A percentile compares a stretch with the other conserved stretches of the same genome.
Conservation (phyloP, 92 coral and sea anemone genomes). For the Muricea muricata region DNA sequence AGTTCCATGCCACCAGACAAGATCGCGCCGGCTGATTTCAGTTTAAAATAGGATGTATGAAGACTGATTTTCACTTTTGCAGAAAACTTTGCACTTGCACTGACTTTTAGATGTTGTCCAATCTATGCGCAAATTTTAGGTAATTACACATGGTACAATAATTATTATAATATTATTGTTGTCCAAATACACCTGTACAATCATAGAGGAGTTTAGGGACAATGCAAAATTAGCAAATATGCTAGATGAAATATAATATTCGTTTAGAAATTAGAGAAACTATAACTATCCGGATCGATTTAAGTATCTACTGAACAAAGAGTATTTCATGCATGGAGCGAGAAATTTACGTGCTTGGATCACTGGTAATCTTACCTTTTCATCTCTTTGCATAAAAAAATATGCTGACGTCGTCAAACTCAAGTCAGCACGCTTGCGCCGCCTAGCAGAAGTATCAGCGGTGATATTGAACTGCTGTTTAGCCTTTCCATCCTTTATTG, state of each 20-base stretch:
- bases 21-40: background rate
- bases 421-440: slow-evolving; percentile 9
- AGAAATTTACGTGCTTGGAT: background rate
- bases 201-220: too few species aligned
- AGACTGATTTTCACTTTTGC: slow-evolving; percentile 1
- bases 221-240: too few species aligned
- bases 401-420: background rate
- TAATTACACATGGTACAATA: background rate
- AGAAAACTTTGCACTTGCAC: background rate
- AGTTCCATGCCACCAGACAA: slow-evolving; percentile 3
- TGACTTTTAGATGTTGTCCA: background rate
- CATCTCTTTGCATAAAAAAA: background rate
- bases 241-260: too few species aligned
- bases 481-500: slow-evolving; percentile 4
- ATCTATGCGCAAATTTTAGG: background rate
- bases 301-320: too few species aligned
- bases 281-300: too few species aligned
- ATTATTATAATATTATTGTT: too few species aligned
- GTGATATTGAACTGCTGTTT: slow-evolving; percentile 8
- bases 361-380: background rate
- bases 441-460: background rate
- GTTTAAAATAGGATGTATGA: background rate
- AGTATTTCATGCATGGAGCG: too few species aligned
- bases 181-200: too few species aligned
- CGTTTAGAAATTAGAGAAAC: too few species aligned